Conservation (phyloP, 1,140 invertebrate species). For the Papilio machaon region DNA sequence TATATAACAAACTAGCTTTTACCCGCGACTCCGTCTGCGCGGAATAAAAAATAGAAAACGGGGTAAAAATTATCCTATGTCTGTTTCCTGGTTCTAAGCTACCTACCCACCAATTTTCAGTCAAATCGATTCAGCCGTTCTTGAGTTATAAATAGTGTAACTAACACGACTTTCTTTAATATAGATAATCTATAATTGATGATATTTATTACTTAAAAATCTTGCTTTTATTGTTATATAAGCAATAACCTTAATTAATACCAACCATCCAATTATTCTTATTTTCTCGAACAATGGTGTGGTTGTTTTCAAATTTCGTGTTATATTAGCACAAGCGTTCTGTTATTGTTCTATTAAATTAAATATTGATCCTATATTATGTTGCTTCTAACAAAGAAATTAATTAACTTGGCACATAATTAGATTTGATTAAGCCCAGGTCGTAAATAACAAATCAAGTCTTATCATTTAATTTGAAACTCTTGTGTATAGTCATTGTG, state of each 20-base stretch:
- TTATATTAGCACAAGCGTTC: neutral
- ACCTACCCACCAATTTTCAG: too few species aligned
- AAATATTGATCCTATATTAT: slow-evolving; percentile 14
- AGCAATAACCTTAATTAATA: neutral
- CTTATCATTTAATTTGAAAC: neutral
- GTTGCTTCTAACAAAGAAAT: slow-evolving; percentile 20
- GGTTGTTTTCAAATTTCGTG: slow-evolving; percentile 15
- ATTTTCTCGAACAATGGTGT: slow-evolving; percentile 16
- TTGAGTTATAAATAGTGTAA: too few species aligned
- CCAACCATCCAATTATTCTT: slow-evolving; percentile 8
- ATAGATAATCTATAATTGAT: too few species aligned
- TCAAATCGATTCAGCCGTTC: too few species aligned
- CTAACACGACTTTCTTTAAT: too few species aligned
- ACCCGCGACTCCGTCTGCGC: too few species aligned
- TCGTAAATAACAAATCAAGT: neutral
- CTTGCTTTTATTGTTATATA: neutral
- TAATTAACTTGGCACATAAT: slow-evolving; percentile 17
- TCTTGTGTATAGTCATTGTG: neutral
- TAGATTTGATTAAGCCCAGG: slow-evolving; percentile 6
- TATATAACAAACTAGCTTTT: too few species aligned
- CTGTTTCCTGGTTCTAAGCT: too few species aligned
- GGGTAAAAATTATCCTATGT: too few species aligned
- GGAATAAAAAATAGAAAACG: too few species aligned
- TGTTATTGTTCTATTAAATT: slow-evolving; percentile 22
- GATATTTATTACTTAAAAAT: too few species aligned